Evolutionary conservation across 1,140 invertebrate species (phyloP), one percentile per base, ranked within the genome.

Genomic region (Scaptomyza pallida): DNA sequence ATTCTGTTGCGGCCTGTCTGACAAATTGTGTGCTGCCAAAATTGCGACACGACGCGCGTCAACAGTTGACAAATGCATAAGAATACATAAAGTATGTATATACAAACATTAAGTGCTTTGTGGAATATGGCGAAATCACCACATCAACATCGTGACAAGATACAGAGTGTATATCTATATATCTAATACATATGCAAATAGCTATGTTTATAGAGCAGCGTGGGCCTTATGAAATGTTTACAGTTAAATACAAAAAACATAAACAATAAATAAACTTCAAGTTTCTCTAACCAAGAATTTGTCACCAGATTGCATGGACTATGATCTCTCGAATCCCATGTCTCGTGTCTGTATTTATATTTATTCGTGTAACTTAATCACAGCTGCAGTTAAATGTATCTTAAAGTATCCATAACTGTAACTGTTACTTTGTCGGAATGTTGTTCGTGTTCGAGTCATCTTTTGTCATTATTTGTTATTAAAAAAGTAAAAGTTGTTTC

Each of bases 401-500:
- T 57, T 17, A 51, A 45, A 45, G 37, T 61, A 47, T 54, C 41
- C 54, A 26, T 33, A 59, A 5, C 52, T 55, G 10, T 19, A 52
- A 3, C 12, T 40, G 16, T 35, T 19, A 26, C 19, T 55, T 30
- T 48, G 43, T 56, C 47, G 60, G 40, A 35, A 55, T 69, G 33
- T 52, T 37, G 0, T 26, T 26, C 2, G 2, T 26, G 23, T 26
- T 45, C n/a, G 17, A 19, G 44, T 43, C 48, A 56, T 59, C 82
- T 75, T 86, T 86, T 88, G 81, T 86, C 57, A 43, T 54, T 6
- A 17, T 21, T 23, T 33, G 37, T 17, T 33, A 8, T n/a, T n/a
- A n/a, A n/a, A 65, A 88, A 88, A 88, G 83, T 82, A 88, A 88
- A 88, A 88, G 82, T 88, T 82, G 61, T 82, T 86, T 86, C 81